Conservation (phyloP, 2,888 invertebrate species). For the Aplocera efformata region DNA sequence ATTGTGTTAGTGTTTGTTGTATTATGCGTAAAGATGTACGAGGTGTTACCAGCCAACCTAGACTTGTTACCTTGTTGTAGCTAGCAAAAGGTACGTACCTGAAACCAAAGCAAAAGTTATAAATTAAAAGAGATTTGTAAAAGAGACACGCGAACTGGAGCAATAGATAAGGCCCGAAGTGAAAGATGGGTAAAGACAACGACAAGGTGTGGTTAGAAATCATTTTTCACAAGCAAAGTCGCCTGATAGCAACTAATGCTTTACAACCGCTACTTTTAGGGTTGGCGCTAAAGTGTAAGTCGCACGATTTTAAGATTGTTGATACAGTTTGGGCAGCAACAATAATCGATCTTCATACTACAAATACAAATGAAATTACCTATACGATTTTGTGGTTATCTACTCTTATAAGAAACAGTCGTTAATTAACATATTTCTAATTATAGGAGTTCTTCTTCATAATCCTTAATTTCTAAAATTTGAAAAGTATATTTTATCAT, state of each 20-base stretch:
- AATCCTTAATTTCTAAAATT: no score
- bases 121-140: conserved; percentile 46
- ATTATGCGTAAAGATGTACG: no score
- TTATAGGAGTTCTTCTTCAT: no score
- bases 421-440: no score
- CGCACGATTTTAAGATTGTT: no score
- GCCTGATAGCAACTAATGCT: conserved; percentile 72
- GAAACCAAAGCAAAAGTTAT: conserved; percentile 59
- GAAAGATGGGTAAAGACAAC: conserved; percentile 64
- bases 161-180: conserved; percentile 64
- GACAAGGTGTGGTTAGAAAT: conserved; percentile 72
- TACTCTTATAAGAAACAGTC: no score
- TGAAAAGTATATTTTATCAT: no score
- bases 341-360: no score
- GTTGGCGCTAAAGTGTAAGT: conserved; percentile 15
- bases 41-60: background rate
- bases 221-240: conserved; percentile 73
- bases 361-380: no score
- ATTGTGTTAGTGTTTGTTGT: no score
- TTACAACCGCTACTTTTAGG: conserved; percentile 41
- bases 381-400: no score
- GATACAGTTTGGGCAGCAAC: no score
- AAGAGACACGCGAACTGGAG: conserved; percentile 62
- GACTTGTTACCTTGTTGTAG: conserved; percentile 24
- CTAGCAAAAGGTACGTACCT: conserved; percentile 50